Evolutionary conservation across 2,888 invertebrate genomes (phyloP).

Genomic region (Polymixis flavicincta): DNA sequence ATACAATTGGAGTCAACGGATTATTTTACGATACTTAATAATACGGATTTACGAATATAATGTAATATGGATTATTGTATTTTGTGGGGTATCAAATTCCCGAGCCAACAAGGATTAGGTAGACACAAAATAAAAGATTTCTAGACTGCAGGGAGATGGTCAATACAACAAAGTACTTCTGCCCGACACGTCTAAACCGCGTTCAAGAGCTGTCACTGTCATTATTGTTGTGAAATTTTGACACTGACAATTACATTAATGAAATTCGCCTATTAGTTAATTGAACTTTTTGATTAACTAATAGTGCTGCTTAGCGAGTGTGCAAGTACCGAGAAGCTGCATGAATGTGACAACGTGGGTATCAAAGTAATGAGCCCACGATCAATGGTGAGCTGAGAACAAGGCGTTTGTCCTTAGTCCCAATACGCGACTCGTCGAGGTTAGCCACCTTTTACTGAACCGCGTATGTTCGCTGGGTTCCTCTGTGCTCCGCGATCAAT

Average conservation of each 20-base stretch:
- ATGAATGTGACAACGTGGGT: constrained; percentile 56
- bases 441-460: constrained; percentile 82
- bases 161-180: background rate
- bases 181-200: no score
- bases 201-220: no score
- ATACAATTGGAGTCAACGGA: background rate
- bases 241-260: no score
- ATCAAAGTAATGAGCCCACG: constrained; percentile 51
- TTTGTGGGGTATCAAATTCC: background rate
- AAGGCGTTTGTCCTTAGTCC: constrained; percentile 79
- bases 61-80: no score
- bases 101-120: background rate
- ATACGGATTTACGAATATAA: no score
- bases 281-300: background rate
- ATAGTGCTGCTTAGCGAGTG: background rate
- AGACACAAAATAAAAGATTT: background rate
- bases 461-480: constrained; percentile 31
- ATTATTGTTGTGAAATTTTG: no score
- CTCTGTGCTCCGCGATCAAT: constrained; percentile 44
- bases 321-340: constrained; percentile 21
- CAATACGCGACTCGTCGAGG: constrained; percentile 77
- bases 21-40: background rate
- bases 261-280: no score
- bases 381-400: constrained; percentile 48
- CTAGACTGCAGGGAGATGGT: background rate